A percentile compares a stretch with the other conserved stretches of the same genome.
These are phyloP conservation scores for Urocynchramus pylzowi DNA, from an alignment of 2,113 vertebrate genomes.

Conservation along the genomic window DNA sequence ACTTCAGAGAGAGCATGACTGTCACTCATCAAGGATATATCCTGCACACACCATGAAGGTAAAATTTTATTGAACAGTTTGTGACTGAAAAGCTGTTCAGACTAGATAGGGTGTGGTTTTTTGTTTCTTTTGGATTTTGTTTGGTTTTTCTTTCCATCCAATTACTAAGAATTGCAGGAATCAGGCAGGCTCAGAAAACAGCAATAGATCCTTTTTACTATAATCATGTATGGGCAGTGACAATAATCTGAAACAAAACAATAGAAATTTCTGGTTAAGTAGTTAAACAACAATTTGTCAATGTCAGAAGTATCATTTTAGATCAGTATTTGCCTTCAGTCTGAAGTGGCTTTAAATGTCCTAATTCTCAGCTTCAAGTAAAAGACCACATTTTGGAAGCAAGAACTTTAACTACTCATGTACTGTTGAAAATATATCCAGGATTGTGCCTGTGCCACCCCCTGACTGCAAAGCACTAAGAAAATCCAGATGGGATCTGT, in stretches of 20 bases:
- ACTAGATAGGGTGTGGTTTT: not conserved
- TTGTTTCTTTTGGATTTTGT: not conserved
- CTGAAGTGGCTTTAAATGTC: not conserved
- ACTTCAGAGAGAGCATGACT: not conserved
- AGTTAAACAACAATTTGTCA: not conserved
- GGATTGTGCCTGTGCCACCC: not conserved
- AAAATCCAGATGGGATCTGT: not conserved
- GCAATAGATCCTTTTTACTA: not conserved
- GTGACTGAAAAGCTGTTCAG: constrained; percentile 8
- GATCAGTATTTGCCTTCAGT: not conserved
- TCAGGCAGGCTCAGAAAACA: not conserved
- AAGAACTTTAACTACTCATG: not conserved
- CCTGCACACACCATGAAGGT: not conserved
- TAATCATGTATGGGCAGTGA: not conserved
- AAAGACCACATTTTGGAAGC: not conserved
- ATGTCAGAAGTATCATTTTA: not conserved
- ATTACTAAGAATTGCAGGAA: not conserved
- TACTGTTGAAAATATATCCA: not conserved
- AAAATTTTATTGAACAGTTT: not conserved
- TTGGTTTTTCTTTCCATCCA: not conserved
- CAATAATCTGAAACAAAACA: not conserved
- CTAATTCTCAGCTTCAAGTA: not conserved
- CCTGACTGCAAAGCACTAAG: not conserved
- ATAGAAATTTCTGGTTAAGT: not conserved
- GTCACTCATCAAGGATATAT: not conserved